Base-by-base conservation (phyloP, 2,113 vertebrate species). In the Oreochromis aureus region DNA sequence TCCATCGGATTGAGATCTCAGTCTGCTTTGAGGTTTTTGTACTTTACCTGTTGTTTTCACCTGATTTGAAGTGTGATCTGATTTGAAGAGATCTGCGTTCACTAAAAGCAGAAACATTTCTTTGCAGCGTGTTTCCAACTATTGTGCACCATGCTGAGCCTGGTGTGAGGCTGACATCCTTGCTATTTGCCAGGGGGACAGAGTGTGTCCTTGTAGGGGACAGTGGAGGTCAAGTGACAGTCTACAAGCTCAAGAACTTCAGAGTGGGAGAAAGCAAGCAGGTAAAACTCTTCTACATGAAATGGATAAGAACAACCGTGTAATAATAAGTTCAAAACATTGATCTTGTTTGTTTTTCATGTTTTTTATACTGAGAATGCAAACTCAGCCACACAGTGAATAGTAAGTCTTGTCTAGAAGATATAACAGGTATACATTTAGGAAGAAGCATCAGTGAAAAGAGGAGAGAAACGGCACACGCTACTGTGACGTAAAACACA, bases 131-230 rank as follows among this genome's bases (percentile, higher is more conserved):
- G 87, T 82, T 97, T 10, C 98, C 98, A 2, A 86, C 93, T 36
- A 89, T 97, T 12, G 96, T 96, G 10, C 93, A 86, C 19, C 9
- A 39, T 11, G 95, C 96, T 66, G 93, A 83, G 34, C 95, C 96
- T 2, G 92, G 91, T 19, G 94, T 95, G 32, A 96, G 88, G 1
- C 94, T 97, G 85, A 97, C 95, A 2, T 95, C 94, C 0, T 34
- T 98, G 7, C 96, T 97, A 84, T 98, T 98, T 30, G 93, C 97
- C 59, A 89, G 32, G 22, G 93, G 94, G 34, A 95, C 97, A 2
- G 84, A 98, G 81, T 97, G 97, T 83, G 89, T 99, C 39, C 91
- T 99, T 1, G 92, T 97, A 16, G 98, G 98, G 22, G 97, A 98
- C 89, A 97, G 91, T 18, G 56, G 92, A 1, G 98, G 98, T 3